Evolutionary conservation across 2,797 vertebrate genomes (phyloP).

Genomic region (Spondyliosoma cantharus): DNA sequence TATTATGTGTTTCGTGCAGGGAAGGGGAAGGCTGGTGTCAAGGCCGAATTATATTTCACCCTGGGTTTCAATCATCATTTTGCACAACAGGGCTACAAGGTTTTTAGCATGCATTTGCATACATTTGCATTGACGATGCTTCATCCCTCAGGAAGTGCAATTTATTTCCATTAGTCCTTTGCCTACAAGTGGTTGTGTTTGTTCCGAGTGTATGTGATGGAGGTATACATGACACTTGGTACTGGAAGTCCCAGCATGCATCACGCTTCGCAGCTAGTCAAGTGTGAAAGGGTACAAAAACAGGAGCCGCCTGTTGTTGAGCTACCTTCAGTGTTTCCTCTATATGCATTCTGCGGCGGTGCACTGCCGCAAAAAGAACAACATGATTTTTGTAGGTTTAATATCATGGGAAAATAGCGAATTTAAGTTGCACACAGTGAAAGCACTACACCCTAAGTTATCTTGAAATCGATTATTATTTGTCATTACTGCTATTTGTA

Average conservation of each 20-base stretch:
- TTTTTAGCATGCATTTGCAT: slow-evolving; percentile 52
- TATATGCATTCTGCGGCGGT: too few species aligned
- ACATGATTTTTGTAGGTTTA: too few species aligned
- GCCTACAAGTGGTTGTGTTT: background rate
- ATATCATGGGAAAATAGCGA: too few species aligned
- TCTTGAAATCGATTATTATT: too few species aligned
- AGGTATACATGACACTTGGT: slow-evolving; percentile 1
- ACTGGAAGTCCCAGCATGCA: background rate
- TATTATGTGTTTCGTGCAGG: background rate
- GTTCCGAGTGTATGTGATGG: background rate
- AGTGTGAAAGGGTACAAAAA: slow-evolving; percentile 7
- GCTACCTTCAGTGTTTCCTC: too few species aligned
- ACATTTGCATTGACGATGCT: slow-evolving; percentile 38
- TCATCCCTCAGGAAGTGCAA: background rate
- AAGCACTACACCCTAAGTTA: too few species aligned
- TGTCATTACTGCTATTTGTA: too few species aligned
- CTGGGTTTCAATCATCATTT: slow-evolving; percentile 40
- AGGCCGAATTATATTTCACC: slow-evolving; percentile 22
- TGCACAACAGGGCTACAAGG: slow-evolving; percentile 21
- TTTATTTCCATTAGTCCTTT: background rate
- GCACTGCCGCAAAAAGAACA: too few species aligned
- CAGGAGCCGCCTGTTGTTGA: background rate
- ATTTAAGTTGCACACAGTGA: too few species aligned
- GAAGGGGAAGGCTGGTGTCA: background rate
- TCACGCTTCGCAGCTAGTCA: slow-evolving; percentile 1